Percentiles rank a stretch among this genome's conserved stretches.
phyloP scores from a whole-genome alignment of 2,888 invertebrate species.

The Diarsia brunnea region DNA sequence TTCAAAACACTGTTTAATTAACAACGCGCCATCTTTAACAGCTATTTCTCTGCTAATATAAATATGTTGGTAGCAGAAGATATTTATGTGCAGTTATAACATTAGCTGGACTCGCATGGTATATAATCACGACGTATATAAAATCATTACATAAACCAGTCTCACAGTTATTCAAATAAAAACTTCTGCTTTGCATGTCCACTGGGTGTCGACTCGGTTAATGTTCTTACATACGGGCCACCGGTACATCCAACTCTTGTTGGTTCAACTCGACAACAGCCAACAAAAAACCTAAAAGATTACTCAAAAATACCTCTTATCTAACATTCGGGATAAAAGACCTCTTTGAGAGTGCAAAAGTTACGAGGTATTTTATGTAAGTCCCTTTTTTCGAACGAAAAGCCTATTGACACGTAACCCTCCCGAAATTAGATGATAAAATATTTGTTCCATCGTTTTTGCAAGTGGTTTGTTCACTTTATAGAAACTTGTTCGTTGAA shows the following conservation, averaged over 20 bases:
- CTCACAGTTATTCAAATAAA: slow-evolving; percentile 73
- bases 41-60: neutral
- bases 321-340: slow-evolving; percentile 19
- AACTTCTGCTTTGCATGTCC: slow-evolving; percentile 72
- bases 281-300: slow-evolving; percentile 31
- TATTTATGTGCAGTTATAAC: slow-evolving; percentile 52
- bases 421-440: slow-evolving; percentile 59
- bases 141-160: slow-evolving; percentile 69
- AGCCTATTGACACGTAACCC: slow-evolving; percentile 53
- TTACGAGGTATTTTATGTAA: slow-evolving; percentile 47
- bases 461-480: slow-evolving; percentile 57
- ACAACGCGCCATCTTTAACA: neutral
- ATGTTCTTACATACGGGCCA: slow-evolving; percentile 61
- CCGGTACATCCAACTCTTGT: slow-evolving; percentile 54
- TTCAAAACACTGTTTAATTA: neutral
- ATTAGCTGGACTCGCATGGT: slow-evolving; percentile 27
- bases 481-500: slow-evolving; percentile 62
- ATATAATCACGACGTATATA: slow-evolving; percentile 45
- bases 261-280: neutral
- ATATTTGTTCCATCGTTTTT: slow-evolving; percentile 52
- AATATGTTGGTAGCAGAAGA: slow-evolving; percentile 5
- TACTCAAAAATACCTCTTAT: neutral
- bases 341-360: slow-evolving; percentile 36
- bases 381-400: slow-evolving; percentile 48
- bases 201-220: slow-evolving; percentile 59